Conservation (phyloP, 2,888 invertebrate genomes). For the Stenodema calcarata region DNA sequence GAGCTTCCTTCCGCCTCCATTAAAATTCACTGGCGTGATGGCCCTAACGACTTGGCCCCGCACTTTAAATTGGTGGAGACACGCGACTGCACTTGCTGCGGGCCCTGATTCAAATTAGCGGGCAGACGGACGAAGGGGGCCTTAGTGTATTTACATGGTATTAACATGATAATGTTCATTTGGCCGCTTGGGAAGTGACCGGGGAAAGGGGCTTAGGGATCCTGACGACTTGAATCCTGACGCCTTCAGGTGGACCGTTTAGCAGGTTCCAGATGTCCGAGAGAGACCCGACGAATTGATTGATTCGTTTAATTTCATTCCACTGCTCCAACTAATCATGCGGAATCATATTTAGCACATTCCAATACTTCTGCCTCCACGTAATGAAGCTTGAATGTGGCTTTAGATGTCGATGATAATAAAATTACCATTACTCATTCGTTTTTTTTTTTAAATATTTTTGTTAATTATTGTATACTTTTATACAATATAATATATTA, state of each 20-base stretch:
- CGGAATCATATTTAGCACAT: no score
- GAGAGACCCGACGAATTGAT: background rate
- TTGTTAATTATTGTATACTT: no score
- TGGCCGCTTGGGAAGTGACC: background rate
- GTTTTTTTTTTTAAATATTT: no score
- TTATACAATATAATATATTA: no score
- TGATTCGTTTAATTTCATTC: background rate
- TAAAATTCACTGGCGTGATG: background rate
- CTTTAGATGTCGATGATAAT: no score
- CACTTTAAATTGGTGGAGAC: conserved; percentile 2
- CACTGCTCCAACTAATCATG: no score
- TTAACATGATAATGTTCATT: conserved; percentile 36
- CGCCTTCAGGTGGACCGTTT: background rate
- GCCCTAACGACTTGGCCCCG: background rate
- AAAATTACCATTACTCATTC: no score
- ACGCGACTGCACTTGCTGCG: background rate
- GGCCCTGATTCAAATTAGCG: conserved; percentile 18
- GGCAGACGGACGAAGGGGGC: background rate
- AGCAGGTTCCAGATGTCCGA: background rate
- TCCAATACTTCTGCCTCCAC: no score
- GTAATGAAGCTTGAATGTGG: no score
- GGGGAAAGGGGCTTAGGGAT: no score
- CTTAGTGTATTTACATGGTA: conserved; percentile 20
- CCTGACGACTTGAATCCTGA: background rate
- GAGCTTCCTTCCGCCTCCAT: background rate